Base-by-base conservation (phyloP, 2,888 invertebrate species). In the Drosophila melanosoma region DNA sequence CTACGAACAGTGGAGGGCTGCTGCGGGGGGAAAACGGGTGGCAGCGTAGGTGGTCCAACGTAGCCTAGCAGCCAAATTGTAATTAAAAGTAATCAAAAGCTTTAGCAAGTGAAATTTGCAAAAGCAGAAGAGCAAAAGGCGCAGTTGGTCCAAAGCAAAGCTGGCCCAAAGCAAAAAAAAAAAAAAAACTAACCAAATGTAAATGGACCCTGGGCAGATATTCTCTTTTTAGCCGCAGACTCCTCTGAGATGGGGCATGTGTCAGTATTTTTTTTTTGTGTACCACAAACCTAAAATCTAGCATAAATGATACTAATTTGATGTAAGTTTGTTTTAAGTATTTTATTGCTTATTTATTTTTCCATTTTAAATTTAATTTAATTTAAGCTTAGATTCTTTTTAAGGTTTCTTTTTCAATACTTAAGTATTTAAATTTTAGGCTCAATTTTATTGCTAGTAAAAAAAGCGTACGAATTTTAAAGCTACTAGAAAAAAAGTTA, bases 31-130 rank as follows among this genome's bases (percentile, higher is more conserved):
- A 0, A 7, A 7, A 38, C 4, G 33, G 1, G 1, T 7, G 17
- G 35, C 17, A 38, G 2, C 17, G 53, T 20, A 20, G 36, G 33
- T 29, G 32, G 61, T 52, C 36, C 70, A 64, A 48, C 64, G 83
- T 85, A 69, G 81, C 89, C 81, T 82, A 86, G 86, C 84, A 88
- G 84, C 87, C 51, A 79, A 84, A 79, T 87, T 88, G 76, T 86
- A 86, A 86, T 89, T 86, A 86, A 86, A 86, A 88, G 89, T 88
- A 83, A 86, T 86, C 86, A 86, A 79, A 82, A 84, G 81, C 87
- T 87, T 87, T 88, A 82, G 81, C 79, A 85, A 81, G 87, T 75
- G 62, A 84, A 82, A 86, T 86, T 82, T 74, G 65, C 67, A 70
- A 69, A 69, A 81, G 72, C 69, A 68, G 58, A 64, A 65, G 49